A percentile compares a stretch with the other conserved stretches of the same genome.
Conservation (phyloP, 2,888 invertebrate species). For the Ochropleura leucogaster region DNA sequence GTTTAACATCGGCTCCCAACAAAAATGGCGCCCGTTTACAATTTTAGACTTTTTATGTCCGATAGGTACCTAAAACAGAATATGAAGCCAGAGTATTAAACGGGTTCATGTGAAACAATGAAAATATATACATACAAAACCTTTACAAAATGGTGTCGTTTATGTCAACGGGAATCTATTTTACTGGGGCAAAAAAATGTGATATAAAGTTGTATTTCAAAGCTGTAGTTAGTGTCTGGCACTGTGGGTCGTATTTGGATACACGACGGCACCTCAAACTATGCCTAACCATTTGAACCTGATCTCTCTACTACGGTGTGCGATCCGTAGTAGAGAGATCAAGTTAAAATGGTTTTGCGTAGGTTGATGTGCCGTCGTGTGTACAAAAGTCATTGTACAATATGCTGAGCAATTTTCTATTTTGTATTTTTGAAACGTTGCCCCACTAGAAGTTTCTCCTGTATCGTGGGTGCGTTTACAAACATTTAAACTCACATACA, state of each 20-base stretch:
- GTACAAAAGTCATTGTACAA: too few species aligned
- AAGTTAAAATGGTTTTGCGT: too few species aligned
- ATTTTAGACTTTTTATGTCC: slow-evolving; percentile 20
- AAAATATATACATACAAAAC: neutral
- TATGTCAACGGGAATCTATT: neutral
- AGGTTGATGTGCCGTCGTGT: too few species aligned
- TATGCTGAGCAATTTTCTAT: too few species aligned
- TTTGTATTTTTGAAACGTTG: too few species aligned
- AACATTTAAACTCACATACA: too few species aligned
- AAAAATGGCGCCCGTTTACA: slow-evolving; percentile 1
- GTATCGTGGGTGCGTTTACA: too few species aligned
- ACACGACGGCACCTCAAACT: neutral
- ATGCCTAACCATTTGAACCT: too few species aligned
- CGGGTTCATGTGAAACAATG: neutral
- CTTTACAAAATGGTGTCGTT: neutral
- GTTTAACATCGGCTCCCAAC: neutral
- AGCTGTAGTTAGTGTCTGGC: neutral
- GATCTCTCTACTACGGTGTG: too few species aligned
- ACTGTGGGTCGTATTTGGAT: neutral
- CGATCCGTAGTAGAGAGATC: too few species aligned
- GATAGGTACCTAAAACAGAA: slow-evolving; percentile 15
- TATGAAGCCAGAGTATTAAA: slow-evolving; percentile 17
- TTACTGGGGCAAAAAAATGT: neutral
- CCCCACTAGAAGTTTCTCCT: too few species aligned
- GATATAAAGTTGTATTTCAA: neutral